Base-by-base conservation (phyloP, 1,140 invertebrate species). In the Stenopsyche tienmushanensis region DNA sequence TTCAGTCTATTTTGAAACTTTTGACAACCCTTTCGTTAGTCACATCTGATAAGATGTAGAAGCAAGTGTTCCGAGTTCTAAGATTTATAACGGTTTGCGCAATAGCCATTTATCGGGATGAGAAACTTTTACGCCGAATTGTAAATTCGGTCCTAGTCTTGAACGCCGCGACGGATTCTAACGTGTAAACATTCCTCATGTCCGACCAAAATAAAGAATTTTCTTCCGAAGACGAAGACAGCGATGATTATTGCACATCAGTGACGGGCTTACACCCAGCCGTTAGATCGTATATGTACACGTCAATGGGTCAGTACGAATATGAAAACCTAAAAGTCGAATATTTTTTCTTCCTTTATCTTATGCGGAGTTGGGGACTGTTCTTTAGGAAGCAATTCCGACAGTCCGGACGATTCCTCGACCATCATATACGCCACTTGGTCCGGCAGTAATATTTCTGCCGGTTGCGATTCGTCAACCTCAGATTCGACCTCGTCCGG, bases 211-310 rank as follows among this genome's bases (percentile, higher is more conserved):
- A 7, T 67, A 76, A 78, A 72, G 78, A 75, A 72, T 71, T 78
- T 52, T 78, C 75, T 57, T 77, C 77, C 72, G 72, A 76, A 47
- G 78, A 80, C 67, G 79, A 79, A 72, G 60, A 60, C 29, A 76
- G 76, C 25, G 76, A 75, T 72, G 76, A 77, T 71, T 75, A 74
- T 55, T 41, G 47, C 41, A 41, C 39, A 25, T 54, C 67, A n/a
- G 60, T 67, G 49, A 62, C 73, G 68, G 77, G 72, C 54, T 71
- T 76, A 62, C 79, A 77, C 64, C 77, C 79, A 62, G 77, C 79
- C 72, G 75, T 79, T 71, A 78, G 78, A 72, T 81, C 79, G 72
- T 80, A 77, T 69, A 78, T 80, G 76, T 81, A 81, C 74, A 77
- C 78, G 71, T 75, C 77, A 34, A 78, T 80, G 76, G 79, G 79